A percentile compares a stretch with the other conserved stretches of the same genome.
Evolutionary conservation across 2,888 invertebrate genomes (phyloP).

Genomic region (Caenorhabditis zanzibari): DNA sequence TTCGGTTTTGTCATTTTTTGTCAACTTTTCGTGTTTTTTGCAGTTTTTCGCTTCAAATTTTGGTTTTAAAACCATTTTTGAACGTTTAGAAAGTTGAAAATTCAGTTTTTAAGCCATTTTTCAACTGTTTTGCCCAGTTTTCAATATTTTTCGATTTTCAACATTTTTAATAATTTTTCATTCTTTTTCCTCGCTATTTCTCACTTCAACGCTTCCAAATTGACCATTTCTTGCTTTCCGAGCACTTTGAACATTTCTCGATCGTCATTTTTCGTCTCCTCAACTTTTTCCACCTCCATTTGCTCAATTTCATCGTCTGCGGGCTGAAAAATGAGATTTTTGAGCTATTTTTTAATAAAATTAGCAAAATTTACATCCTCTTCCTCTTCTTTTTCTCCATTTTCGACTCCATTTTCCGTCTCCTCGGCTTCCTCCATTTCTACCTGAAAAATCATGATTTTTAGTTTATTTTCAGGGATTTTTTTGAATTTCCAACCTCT

Average conservation of each 20-base stretch:
- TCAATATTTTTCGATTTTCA: neutral
- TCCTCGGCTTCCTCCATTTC: slow-evolving; percentile 2
- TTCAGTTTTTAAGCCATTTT: too few relatives aligned
- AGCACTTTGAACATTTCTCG: slow-evolving; percentile 60
- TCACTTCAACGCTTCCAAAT: slow-evolving; percentile 67
- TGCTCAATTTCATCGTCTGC: neutral
- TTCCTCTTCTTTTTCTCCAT: slow-evolving; percentile 4
- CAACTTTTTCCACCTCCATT: slow-evolving; percentile 38
- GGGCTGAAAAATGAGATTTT: neutral
- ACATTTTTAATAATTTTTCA: neutral
- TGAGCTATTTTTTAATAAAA: neutral
- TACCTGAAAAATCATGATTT: slow-evolving; percentile 17
- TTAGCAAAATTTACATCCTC: neutral
- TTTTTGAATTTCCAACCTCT: slow-evolving; percentile 1
- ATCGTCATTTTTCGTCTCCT: neutral
- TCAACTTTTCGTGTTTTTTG: too few relatives aligned
- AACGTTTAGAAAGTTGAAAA: too few relatives aligned
- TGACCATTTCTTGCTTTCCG: slow-evolving; percentile 62
- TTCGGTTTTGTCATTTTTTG: too few relatives aligned
- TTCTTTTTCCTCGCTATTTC: neutral
- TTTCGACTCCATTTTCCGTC: neutral
- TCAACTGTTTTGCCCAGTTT: too few relatives aligned
- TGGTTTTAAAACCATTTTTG: too few relatives aligned
- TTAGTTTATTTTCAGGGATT: neutral
- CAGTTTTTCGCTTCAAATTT: too few relatives aligned